Conservation (phyloP, 2,888 invertebrate species). For the Microchrysa polita region DNA sequence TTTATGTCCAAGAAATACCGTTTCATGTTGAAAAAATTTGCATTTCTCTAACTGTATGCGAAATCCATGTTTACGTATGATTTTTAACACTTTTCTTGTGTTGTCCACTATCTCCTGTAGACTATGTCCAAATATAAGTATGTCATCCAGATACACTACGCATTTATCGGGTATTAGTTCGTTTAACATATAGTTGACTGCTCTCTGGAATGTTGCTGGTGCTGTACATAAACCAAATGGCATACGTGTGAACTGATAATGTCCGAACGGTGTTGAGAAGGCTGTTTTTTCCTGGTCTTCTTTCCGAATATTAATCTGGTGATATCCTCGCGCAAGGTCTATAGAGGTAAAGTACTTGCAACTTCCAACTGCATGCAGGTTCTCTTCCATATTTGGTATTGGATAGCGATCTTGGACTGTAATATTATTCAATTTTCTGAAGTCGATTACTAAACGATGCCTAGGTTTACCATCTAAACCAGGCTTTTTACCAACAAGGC, state of each 20-base stretch:
- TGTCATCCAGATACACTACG: background rate
- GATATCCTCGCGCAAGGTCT: slow-evolving; percentile 11
- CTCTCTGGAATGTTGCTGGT: too few relatives aligned
- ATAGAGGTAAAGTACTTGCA: slow-evolving; percentile 5
- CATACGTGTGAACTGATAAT: slow-evolving; percentile 13
- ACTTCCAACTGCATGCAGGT: background rate
- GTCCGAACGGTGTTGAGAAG: slow-evolving; percentile 7
- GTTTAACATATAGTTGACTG: background rate
- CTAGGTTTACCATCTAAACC: too few relatives aligned
- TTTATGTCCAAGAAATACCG: background rate
- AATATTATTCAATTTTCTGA: slow-evolving; percentile 11
- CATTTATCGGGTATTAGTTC: background rate
- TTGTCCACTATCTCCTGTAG: background rate
- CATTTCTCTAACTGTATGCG: too few relatives aligned
- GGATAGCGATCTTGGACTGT: slow-evolving; percentile 20
- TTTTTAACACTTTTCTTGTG: too few relatives aligned
- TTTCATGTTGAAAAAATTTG: too few relatives aligned
- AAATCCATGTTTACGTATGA: too few relatives aligned
- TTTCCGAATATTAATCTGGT: slow-evolving; percentile 5
- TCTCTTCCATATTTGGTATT: slow-evolving; percentile 13
- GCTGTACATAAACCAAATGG: too few relatives aligned
- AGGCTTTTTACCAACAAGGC: slow-evolving; percentile 10
- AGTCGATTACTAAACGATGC: slow-evolving; percentile 6
- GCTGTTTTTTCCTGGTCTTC: slow-evolving; percentile 18
- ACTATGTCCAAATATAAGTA: background rate